Conservation (phyloP, 1,140 invertebrate species). For the Heliothis virescens region DNA sequence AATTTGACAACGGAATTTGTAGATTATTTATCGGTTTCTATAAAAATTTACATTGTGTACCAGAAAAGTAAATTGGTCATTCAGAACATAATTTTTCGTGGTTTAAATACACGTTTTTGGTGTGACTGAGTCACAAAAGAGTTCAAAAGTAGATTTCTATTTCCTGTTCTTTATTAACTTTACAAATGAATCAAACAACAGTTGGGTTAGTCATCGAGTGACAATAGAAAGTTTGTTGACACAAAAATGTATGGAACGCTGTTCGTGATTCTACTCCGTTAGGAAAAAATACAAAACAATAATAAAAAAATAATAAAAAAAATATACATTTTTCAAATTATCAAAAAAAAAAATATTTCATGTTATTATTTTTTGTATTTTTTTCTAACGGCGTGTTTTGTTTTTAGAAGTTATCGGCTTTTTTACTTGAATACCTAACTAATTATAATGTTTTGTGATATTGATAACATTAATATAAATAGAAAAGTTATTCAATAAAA, state of each 20-base stretch:
- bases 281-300: slow-evolving; percentile 18
- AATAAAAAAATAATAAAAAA: too few species aligned
- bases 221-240: slow-evolving; percentile 55
- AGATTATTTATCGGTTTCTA: neutral
- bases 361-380: slow-evolving; percentile 15
- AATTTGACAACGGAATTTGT: slow-evolving; percentile 10
- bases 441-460: slow-evolving; percentile 81
- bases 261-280: slow-evolving; percentile 16
- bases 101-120: slow-evolving; percentile 17
- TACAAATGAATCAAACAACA: slow-evolving; percentile 30
- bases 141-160: slow-evolving; percentile 67
- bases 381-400: slow-evolving; percentile 44
- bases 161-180: slow-evolving; percentile 71
- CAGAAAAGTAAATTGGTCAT: slow-evolving; percentile 8
- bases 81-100: slow-evolving; percentile 20
- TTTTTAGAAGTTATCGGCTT: slow-evolving; percentile 80
- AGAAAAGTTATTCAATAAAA: slow-evolving; percentile 84
- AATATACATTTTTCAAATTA: neutral
- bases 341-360: neutral
- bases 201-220: slow-evolving; percentile 49
- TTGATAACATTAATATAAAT: slow-evolving; percentile 72
- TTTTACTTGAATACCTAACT: slow-evolving; percentile 83
- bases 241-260: slow-evolving; percentile 22
- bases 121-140: slow-evolving; percentile 31
- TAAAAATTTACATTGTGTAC: too few species aligned